These are phyloP conservation scores for Andrena marginata DNA, from an alignment of 2,888 invertebrate genomes.

Conservation along the genomic window DNA sequence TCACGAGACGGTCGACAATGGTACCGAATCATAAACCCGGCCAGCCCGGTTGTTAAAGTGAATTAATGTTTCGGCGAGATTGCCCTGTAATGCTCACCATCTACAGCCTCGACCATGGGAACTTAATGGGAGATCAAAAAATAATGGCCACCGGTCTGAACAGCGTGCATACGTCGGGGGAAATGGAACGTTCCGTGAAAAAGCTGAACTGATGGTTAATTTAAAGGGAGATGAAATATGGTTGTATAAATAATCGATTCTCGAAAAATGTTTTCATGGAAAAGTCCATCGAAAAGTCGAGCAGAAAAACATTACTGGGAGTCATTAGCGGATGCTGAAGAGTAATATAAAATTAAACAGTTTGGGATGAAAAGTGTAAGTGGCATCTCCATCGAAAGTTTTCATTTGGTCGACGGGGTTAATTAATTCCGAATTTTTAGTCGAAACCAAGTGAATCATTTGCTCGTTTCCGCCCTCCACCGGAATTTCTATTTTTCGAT, in stretches of 20 bases:
- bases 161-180: not conserved
- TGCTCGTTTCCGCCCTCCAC: not conserved
- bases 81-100: slow-evolving; percentile 18
- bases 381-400: too few relatives aligned
- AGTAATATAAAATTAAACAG: too few relatives aligned
- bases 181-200: not conserved
- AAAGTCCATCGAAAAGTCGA: too few relatives aligned
- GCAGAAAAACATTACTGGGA: too few relatives aligned
- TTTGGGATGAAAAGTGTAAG: too few relatives aligned
- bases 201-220: not conserved
- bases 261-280: too few relatives aligned
- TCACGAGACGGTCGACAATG: slow-evolving; percentile 30
- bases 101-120: not conserved
- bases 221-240: not conserved
- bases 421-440: too few relatives aligned
- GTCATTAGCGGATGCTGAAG: too few relatives aligned
- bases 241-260: not conserved
- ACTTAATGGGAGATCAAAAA: slow-evolving; percentile 32
- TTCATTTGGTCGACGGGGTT: too few relatives aligned
- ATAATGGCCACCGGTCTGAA: slow-evolving; percentile 3
- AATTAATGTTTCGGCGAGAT: slow-evolving; percentile 48
- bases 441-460: not conserved
- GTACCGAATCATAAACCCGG: slow-evolving; percentile 49
- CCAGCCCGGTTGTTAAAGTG: slow-evolving; percentile 40
- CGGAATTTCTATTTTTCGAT: not conserved